phyloP scores from a whole-genome alignment of 1,140 invertebrate species.

The Triops cancriformis region DNA sequence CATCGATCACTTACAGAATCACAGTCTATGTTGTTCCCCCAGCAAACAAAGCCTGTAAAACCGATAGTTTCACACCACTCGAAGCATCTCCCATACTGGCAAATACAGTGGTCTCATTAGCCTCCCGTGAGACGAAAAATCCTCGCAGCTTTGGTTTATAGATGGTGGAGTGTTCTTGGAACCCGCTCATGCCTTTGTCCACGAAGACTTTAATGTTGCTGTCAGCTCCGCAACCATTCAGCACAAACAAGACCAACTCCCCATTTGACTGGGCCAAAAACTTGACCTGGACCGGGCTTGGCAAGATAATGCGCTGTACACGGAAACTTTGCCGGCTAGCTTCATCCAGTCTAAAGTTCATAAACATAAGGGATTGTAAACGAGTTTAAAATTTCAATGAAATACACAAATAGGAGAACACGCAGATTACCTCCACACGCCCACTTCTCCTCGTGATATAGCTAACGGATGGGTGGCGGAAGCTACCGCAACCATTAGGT shows the following conservation, averaged over 20 bases:
- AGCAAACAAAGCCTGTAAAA: neutral
- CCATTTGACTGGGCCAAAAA: neutral
- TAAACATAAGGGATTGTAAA: neutral
- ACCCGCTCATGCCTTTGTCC: neutral
- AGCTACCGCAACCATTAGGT: neutral
- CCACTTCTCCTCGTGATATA: neutral
- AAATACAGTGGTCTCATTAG: neutral
- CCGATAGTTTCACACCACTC: neutral
- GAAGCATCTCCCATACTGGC: neutral
- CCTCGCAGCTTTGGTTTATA: neutral
- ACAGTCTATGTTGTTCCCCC: neutral
- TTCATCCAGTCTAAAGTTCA: neutral
- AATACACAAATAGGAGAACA: neutral
- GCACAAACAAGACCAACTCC: neutral
- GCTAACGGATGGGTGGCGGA: neutral
- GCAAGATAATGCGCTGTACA: neutral
- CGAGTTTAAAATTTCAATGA: no score
- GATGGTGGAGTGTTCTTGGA: neutral
- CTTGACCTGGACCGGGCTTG: neutral
- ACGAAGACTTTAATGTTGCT: neutral
- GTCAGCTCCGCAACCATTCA: neutral
- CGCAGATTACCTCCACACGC: neutral
- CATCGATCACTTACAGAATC: neutral
- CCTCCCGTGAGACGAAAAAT: neutral
- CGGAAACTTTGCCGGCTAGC: neutral